Evolutionary conservation across 2,888 invertebrate species (phyloP), one percentile per base, ranked within the genome.

Genomic region (Nowickia ferox): DNA sequence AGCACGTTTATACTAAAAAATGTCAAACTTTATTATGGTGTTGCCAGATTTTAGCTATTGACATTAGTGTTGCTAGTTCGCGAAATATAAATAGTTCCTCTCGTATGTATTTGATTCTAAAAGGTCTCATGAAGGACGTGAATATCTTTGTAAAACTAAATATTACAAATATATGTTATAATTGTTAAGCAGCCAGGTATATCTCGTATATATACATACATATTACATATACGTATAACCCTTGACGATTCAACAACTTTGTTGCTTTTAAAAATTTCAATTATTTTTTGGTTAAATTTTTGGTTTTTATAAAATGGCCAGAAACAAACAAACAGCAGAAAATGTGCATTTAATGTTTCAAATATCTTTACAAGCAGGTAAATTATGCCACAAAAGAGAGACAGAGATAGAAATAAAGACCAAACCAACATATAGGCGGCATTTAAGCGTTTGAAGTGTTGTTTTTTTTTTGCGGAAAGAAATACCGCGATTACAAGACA

Each of bases 321-420:
- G n/a, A 9, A 2, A 71, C n/a, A 72, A 22, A 59, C 15, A 19
- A 59, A 30, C 42, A 48, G 17, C 2, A 30, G 78, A 68, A 69
- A 79, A 84, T 75, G 61, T 69, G 44, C 68, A 74, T 61, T 69
- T 46, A 79, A 84, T 79, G 79, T 79, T 79, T 75, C 63, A 84
- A 79, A 84, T 79, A 69, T 38, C 66, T 66, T 46, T 61, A 22
- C 10, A 71, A 68, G 46, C 10, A 66, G 66, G 53, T 71, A 69
- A 69, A 71, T 65, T 57, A 63, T 48, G 40, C 19, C 4, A 8
- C 19, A 44, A 48, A 48, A n/a, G 15, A 22, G 22, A 42, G 44
- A 65, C 59, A 44, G 46, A 55, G 11, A 51, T 44, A 44, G 17
- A 17, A 51, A 17, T 17, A 22, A 59, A 61, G 40, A 11, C 19